A percentile compares a stretch with the other conserved stretches of the same genome.
Evolutionary conservation across 2,797 vertebrate genomes (phyloP).

Genomic region (Denticeps clupeoides): DNA sequence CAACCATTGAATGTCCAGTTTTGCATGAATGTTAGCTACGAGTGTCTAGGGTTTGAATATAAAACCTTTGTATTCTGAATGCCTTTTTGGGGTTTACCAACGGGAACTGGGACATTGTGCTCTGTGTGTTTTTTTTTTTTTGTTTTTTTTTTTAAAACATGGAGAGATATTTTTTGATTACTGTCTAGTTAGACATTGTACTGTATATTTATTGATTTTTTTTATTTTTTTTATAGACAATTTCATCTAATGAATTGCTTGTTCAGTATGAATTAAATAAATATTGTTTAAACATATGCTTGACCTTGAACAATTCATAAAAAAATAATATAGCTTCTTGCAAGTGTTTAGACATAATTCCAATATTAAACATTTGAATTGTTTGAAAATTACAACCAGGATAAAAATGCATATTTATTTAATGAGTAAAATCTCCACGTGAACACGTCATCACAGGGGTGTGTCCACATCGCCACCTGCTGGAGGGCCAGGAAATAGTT

Average conservation of each 20-base stretch:
- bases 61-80: neutral
- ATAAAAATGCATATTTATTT: no score
- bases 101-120: slow-evolving; percentile 2
- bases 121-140: slow-evolving; percentile 5
- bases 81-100: slow-evolving; percentile 4
- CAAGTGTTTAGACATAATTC: no score
- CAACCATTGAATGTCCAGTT: slow-evolving; percentile 15
- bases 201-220: slow-evolving; percentile 7
- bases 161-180: slow-evolving; percentile 4
- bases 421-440: no score
- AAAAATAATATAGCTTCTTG: no score
- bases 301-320: slow-evolving; percentile 7
- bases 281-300: slow-evolving; percentile 18
- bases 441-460: no score
- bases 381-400: no score
- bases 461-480: no score
- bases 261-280: slow-evolving; percentile 9
- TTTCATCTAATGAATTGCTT: slow-evolving; percentile 7
- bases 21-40: slow-evolving; percentile 9
- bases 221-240: slow-evolving; percentile 2
- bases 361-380: slow-evolving; percentile 13
- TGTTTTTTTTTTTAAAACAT: neutral
- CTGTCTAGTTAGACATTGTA: slow-evolving; percentile 21
- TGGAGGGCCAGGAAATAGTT: no score
- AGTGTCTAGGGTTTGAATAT: slow-evolving; percentile 1